Evolutionary conservation across 1,140 invertebrate genomes (phyloP).

Genomic region (Tetramorium alpestre): DNA sequence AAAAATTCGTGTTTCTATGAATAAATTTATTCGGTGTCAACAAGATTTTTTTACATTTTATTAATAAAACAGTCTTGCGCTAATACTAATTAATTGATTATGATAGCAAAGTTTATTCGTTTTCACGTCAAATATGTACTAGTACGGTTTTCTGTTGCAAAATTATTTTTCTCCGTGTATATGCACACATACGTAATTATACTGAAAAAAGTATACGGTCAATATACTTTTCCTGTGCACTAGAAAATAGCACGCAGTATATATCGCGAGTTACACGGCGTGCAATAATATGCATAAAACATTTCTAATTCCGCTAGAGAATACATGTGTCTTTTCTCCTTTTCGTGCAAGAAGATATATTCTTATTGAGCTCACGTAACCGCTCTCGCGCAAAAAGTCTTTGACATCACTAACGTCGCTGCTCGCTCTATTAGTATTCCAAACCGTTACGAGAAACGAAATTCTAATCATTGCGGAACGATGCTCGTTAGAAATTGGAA

Average conservation of each 20-base stretch:
- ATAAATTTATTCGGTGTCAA: background rate
- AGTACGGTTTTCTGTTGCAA: background rate
- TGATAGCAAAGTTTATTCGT: background rate
- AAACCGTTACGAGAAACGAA: slow-evolving; percentile 43
- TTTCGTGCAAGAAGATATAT: background rate
- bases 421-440: slow-evolving; percentile 66
- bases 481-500: slow-evolving; percentile 4
- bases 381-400: slow-evolving; percentile 57
- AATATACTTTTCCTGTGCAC: background rate
- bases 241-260: background rate
- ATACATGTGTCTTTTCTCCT: slow-evolving; percentile 19
- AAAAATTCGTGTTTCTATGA: background rate
- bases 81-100: slow-evolving; percentile 4
- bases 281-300: slow-evolving; percentile 42
- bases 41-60: slow-evolving; percentile 11
- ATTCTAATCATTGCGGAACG: slow-evolving; percentile 56
- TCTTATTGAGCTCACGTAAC: slow-evolving; percentile 68
- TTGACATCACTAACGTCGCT: slow-evolving; percentile 69
- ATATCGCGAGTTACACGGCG: background rate
- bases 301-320: slow-evolving; percentile 40
- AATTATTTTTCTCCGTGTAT: background rate
- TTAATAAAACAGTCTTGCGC: background rate
- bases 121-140: background rate
- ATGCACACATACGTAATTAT: background rate
- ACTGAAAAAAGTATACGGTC: background rate